Base-by-base conservation (phyloP, 23 tunicate species). In the Ciona savignyi region DNA sequence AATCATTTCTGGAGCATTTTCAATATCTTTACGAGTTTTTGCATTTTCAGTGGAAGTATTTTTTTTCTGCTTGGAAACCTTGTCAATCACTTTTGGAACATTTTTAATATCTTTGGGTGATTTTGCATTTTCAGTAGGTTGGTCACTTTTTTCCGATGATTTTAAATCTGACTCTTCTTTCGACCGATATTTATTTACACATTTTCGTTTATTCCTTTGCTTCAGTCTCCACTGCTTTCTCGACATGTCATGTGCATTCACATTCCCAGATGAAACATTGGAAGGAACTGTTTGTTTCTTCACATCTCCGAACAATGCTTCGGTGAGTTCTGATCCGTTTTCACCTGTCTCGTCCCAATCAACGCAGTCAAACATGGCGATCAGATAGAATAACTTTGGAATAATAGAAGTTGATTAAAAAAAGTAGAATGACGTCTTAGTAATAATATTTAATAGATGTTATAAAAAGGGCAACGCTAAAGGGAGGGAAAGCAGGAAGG, bases 271-370 rank as follows among this genome's bases (percentile, higher is more conserved):
- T 4, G 6, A 6, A 28, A 4, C 22, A 27, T n/a, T 4, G 20
- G 34, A 9, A 4, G 29, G 29, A n/a, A 3, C 22, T 3, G 30
- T 24, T 4, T 4, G 6, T 27, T 68, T 27, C 32, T 4, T 4
- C 29, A 30, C 34, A 4, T 68, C 22, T 68, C 72, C 72, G 30
- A 68, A 68, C 72, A 68, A 30, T 4, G 33, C 72, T 28, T 68
- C 72, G 20, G 72, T 4, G 23, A 68, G 35, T 4, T 4, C 4
- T 27, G 25, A 3, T 4, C 20, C 11, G 11, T 30, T 68, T 3
- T 4, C 33, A n/a, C 11, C 33, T 24, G 33, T 4, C 22, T 68
- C 72, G 34, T 34, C 29, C 6, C 21, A 4, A 4, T 68, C 34
- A 28, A 3, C 72, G 3, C 29, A 68, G 6, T 68, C 29, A 27